Conservation (phyloP, 2,113 vertebrate genomes). For the Erythrocercus mccallii region DNA sequence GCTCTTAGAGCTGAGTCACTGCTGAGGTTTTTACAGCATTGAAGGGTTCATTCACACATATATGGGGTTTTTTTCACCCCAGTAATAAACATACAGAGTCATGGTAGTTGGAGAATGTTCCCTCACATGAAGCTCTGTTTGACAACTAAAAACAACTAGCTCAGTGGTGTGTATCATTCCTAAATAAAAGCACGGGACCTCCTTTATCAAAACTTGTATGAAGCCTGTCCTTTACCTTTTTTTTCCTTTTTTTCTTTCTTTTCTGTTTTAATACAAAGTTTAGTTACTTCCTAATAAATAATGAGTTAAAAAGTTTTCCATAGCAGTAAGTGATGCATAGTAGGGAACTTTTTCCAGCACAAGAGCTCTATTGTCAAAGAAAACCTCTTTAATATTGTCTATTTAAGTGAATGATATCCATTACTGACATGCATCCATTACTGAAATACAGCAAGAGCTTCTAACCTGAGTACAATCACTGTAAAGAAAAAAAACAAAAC, state of each 20-base stretch:
- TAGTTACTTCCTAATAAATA: neutral
- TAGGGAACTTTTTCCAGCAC: neutral
- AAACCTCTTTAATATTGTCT: neutral
- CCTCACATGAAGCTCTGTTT: neutral
- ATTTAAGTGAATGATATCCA: neutral
- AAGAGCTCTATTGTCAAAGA: neutral
- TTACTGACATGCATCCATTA: too few species aligned
- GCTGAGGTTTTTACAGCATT: neutral
- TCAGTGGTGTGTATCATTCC: neutral
- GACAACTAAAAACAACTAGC: neutral
- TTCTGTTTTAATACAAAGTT: neutral
- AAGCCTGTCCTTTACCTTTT: rapidly evolving
- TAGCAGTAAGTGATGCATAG: neutral
- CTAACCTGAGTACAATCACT: neutral
- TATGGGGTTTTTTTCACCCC: rapidly evolving
- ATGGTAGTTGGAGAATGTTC: neutral
- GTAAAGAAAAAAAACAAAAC: neutral
- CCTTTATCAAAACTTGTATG: neutral
- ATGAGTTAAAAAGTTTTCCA: neutral
- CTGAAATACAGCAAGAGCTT: neutral
- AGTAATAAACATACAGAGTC: neutral
- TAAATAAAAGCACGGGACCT: neutral
- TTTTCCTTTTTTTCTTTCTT: rapidly evolving
- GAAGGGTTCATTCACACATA: neutral
- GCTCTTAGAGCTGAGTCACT: neutral